Evolutionary conservation across 1,140 invertebrate genomes (phyloP), one percentile per base, ranked within the genome.

Genomic region (Plectus sambesii): DNA sequence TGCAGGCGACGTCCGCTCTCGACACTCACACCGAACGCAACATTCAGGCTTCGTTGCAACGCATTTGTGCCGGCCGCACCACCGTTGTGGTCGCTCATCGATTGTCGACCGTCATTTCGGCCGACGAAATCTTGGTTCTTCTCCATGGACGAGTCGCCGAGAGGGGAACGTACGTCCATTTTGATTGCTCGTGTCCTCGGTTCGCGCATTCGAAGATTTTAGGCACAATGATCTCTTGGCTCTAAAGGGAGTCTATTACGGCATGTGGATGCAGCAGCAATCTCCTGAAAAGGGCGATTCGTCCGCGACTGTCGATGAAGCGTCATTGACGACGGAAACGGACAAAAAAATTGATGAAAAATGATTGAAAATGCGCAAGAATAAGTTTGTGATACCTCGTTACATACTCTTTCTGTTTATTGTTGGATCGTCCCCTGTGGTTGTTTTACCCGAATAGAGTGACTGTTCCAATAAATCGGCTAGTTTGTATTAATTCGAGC

Each of bases 21-120:
- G 71, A 66, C 42, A 69, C 71, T 2, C 54, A 64, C 29, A 71
- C 62, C 8, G 70, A 72, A 48, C 24, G 58, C 36, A 42, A 54
- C 5, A 63, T 75, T 27, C 66, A 76, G 76, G 70, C 78, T 5
- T 84, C 86, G 1, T 70, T 89, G 36, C 73, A 79, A 37, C 73
- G 76, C 55, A 79, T 59, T 8, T 59, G 56, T 25, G 29, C 15
- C 12, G 42, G 17, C 22, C 4, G 49, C 12, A 53, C 49, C 8
- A 52, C 47, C 15, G 53, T 51, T 4, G 22, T 51, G 5, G 22
- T 51, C 8, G 49, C 49, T 53, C 49, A 51, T 30, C 49, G 49
- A 22, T 24, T 44, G 5, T 47, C 45, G 39, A 47, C 45, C 38
- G 19, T 47, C 39, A 6, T 44, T n/a, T 15, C 20, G 5, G 52